Evolutionary conservation across 2,113 vertebrate species (phyloP).

Genomic region (Otocyon megalotis): DNA sequence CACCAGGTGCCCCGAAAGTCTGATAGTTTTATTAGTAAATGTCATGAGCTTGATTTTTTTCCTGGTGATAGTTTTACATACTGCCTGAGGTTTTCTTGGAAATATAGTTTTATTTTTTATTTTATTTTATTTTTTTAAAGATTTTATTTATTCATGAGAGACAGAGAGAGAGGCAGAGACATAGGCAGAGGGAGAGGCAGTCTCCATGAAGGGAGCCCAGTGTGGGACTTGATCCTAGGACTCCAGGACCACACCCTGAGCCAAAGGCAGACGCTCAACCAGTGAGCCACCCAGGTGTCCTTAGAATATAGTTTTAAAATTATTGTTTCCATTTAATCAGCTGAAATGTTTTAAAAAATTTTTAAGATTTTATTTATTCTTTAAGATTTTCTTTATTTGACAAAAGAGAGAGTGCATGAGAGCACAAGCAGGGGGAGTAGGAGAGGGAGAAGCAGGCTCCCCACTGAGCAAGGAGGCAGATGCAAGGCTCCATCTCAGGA

Average conservation of each 20-base stretch:
- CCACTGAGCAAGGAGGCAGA: neutral
- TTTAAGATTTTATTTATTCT: neutral
- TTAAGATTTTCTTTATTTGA: too few species aligned
- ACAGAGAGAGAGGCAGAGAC: too few species aligned
- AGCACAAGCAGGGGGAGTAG: neutral
- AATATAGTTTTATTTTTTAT: neutral
- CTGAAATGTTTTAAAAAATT: neutral
- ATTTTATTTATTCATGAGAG: too few species aligned
- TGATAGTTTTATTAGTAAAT: neutral
- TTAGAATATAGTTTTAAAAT: slow-evolving; percentile 18
- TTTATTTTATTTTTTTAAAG: too few species aligned
- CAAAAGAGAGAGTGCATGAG: neutral
- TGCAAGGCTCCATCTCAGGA: neutral
- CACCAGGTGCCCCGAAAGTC: neutral
- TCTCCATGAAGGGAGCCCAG: too few species aligned
- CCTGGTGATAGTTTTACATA: neutral
- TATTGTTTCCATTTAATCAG: neutral
- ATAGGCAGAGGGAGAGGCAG: too few species aligned
- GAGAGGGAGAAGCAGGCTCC: neutral
- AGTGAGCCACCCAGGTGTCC: too few species aligned
- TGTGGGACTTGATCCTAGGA: too few species aligned
- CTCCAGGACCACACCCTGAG: too few species aligned
- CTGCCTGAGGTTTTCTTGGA: neutral
- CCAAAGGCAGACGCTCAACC: too few species aligned
- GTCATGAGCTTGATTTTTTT: neutral